These are phyloP conservation scores for Helicoverpa armigera DNA, from an alignment of 1,140 invertebrate genomes.

Conservation along the genomic window DNA sequence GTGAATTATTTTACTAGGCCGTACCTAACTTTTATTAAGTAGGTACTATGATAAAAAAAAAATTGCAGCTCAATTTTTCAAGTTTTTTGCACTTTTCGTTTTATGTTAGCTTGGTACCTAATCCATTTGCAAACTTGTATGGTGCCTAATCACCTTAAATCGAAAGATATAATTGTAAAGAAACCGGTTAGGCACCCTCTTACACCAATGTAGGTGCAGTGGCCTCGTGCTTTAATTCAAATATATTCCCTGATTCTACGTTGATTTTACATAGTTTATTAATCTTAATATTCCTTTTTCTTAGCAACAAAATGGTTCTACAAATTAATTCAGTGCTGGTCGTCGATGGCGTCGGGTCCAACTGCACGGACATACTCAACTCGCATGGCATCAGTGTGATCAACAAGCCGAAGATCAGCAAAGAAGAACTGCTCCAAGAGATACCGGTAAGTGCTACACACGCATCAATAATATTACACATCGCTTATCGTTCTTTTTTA, in stretches of 20 bases:
- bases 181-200: background rate
- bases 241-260: background rate
- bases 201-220: too few relatives aligned
- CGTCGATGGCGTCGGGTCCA: slow-evolving; percentile 96
- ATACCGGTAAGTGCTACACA: slow-evolving; percentile 90
- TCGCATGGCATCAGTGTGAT: slow-evolving; percentile 93
- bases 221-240: too few relatives aligned
- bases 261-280: background rate
- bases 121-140: too few relatives aligned
- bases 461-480: background rate
- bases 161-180: background rate
- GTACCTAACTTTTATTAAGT: too few relatives aligned
- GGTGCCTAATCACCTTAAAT: background rate
- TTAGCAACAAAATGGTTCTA: slow-evolving; percentile 72
- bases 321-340: slow-evolving; percentile 93
- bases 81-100: too few relatives aligned
- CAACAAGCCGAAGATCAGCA: slow-evolving; percentile 93
- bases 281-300: background rate
- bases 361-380: slow-evolving; percentile 93
- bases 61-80: too few relatives aligned
- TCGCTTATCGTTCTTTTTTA: background rate
- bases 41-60: too few relatives aligned
- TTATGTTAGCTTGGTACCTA: too few relatives aligned
- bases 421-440: slow-evolving; percentile 94
- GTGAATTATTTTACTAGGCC: too few relatives aligned